Conservation (phyloP, 2,113 vertebrate species). For the Barbus barbus region DNA sequence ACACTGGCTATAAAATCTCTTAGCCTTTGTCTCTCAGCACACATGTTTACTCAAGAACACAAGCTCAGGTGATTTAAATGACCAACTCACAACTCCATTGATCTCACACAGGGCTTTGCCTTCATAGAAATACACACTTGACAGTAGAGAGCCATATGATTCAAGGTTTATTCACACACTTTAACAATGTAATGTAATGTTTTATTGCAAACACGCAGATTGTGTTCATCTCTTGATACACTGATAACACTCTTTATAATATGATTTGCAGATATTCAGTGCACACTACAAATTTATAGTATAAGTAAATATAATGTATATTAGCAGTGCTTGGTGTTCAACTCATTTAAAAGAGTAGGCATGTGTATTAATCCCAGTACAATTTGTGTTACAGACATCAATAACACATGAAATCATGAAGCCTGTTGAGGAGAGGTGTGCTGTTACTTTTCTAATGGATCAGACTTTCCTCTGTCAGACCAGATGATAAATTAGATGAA, state of each 20-base stretch:
- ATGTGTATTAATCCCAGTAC: background rate
- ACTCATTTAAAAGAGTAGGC: background rate
- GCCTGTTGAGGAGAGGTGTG: background rate
- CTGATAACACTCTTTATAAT: no score
- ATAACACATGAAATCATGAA: background rate
- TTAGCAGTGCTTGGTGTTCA: background rate
- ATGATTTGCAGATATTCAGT: no score
- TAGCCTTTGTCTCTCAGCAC: slow-evolving; percentile 90
- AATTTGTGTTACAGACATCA: background rate
- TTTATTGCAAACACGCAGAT: background rate
- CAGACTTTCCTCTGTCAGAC: background rate
- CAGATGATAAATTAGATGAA: no score
- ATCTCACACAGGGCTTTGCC: slow-evolving; percentile 73
- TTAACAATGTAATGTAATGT: background rate
- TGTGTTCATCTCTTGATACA: background rate
- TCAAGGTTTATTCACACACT: slow-evolving; percentile 26
- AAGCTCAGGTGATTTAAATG: slow-evolving; percentile 86
- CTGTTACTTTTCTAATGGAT: background rate
- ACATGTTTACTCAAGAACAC: slow-evolving; percentile 90
- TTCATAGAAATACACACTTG: slow-evolving; percentile 33
- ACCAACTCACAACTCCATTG: slow-evolving; percentile 83
- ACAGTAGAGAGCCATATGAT: background rate
- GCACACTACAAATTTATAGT: no score
- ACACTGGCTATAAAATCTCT: slow-evolving; percentile 94
- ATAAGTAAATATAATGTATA: no score